These are phyloP conservation scores for Herpetotheres cachinnans DNA, from an alignment of 2,113 vertebrate genomes.

Conservation along the genomic window DNA sequence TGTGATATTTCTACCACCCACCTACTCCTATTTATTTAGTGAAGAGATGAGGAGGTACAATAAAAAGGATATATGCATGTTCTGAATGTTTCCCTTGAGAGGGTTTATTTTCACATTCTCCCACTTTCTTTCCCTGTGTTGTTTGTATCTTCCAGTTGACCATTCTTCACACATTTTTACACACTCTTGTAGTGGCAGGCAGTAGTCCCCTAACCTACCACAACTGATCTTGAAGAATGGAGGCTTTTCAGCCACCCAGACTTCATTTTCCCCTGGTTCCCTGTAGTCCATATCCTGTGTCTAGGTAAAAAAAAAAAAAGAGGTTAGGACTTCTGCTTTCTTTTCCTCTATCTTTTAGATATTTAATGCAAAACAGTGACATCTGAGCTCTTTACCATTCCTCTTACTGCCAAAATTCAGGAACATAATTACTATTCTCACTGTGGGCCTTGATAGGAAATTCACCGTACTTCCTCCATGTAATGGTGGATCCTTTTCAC, in stretches of 20 bases:
- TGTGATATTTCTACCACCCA: neutral
- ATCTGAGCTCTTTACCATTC: neutral
- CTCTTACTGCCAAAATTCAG: neutral
- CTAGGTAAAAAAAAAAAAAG: neutral
- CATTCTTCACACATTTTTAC: neutral
- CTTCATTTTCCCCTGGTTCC: neutral
- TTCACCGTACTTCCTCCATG: neutral
- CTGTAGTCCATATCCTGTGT: neutral
- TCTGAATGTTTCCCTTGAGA: neutral
- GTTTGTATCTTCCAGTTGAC: neutral
- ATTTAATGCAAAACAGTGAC: neutral
- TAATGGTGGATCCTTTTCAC: neutral
- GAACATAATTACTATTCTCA: neutral
- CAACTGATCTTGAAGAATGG: neutral
- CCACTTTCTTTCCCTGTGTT: neutral
- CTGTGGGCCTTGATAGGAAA: neutral
- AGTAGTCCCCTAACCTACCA: neutral
- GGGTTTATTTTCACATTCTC: accelerated
- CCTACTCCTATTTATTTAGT: neutral
- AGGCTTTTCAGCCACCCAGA: neutral
- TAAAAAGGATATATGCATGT: neutral
- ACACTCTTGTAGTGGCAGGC: neutral
- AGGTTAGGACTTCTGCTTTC: neutral
- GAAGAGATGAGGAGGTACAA: neutral
- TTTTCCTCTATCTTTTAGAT: neutral